A percentile compares a stretch with the other conserved stretches of the same genome.
Evolutionary conservation across 2,797 vertebrate species (phyloP).

Genomic region (Eulemur albifrons): DNA sequence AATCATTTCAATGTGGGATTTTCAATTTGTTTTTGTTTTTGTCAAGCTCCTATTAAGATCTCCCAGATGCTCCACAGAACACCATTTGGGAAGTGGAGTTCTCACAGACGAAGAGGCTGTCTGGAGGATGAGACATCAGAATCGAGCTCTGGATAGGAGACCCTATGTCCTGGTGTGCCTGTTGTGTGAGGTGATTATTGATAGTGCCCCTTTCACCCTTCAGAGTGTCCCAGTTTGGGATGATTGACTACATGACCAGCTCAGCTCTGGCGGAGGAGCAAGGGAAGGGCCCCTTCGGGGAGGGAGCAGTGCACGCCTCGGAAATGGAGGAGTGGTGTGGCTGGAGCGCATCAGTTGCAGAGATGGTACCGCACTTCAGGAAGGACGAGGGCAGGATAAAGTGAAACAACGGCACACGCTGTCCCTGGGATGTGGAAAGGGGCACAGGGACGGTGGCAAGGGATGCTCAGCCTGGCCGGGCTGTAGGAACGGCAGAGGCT

Average conservation of each 20-base stretch:
- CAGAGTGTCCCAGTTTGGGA: not conserved
- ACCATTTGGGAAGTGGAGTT: not conserved
- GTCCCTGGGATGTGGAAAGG: not conserved
- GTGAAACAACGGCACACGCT: not conserved
- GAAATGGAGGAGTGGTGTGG: not conserved
- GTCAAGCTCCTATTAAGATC: not conserved
- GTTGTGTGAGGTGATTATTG: not conserved
- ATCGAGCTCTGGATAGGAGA: not conserved
- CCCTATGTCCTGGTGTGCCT: not conserved
- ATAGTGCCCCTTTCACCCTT: not conserved
- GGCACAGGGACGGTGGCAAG: accelerated
- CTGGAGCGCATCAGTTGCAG: not conserved
- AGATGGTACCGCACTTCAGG: accelerated
- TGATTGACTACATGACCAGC: not conserved
- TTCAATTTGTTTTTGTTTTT: constrained; percentile 1
- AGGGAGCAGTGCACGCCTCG: not conserved
- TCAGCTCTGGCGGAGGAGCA: not conserved
- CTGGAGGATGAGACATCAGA: not conserved
- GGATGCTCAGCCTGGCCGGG: not conserved
- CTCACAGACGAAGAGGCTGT: not conserved
- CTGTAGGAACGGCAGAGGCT: not conserved
- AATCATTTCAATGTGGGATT: not conserved
- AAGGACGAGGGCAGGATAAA: not conserved
- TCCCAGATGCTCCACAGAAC: not conserved
- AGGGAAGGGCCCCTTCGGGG: not conserved